phyloP scores from a whole-genome alignment of 2,797 vertebrate genomes.

The Sebastes kiyomatsui region DNA sequence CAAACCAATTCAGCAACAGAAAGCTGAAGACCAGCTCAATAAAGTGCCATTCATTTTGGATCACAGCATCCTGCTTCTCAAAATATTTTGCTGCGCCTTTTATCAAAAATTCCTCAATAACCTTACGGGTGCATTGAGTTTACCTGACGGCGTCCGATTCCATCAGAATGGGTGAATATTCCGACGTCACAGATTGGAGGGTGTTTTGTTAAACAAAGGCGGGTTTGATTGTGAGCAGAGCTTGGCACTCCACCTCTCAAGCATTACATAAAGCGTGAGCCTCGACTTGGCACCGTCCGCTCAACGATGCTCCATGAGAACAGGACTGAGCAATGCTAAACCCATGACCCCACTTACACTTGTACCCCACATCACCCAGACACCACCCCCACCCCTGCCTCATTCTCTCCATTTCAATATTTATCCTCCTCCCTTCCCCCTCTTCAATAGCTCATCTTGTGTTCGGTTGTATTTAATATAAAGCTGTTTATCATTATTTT shows the following conservation, averaged over 20 bases:
- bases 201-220: slow-evolving; percentile 75
- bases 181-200: slow-evolving; percentile 62
- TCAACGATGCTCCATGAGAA: slow-evolving; percentile 62
- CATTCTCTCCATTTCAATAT: slow-evolving; percentile 28
- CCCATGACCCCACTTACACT: slow-evolving; percentile 61
- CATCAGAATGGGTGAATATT: slow-evolving; percentile 65
- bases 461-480: background rate
- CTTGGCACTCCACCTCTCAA: slow-evolving; percentile 48
- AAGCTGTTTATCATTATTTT: background rate
- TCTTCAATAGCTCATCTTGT: background rate
- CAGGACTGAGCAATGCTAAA: slow-evolving; percentile 71
- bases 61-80: slow-evolving; percentile 71
- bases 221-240: slow-evolving; percentile 76
- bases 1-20: slow-evolving; percentile 43
- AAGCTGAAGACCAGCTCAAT: slow-evolving; percentile 54
- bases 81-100: slow-evolving; percentile 78
- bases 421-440: background rate
- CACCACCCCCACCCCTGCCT: background rate
- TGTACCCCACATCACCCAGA: slow-evolving; percentile 30
- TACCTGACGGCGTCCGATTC: slow-evolving; percentile 67
- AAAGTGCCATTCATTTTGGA: slow-evolving; percentile 71
- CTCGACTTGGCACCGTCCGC: slow-evolving; percentile 56
- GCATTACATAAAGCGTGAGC: slow-evolving; percentile 72
- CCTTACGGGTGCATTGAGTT: slow-evolving; percentile 73
- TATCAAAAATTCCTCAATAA: slow-evolving; percentile 78